Evolutionary conservation across 2,797 vertebrate genomes (phyloP).

Genomic region (Sphaeramia orbicularis): DNA sequence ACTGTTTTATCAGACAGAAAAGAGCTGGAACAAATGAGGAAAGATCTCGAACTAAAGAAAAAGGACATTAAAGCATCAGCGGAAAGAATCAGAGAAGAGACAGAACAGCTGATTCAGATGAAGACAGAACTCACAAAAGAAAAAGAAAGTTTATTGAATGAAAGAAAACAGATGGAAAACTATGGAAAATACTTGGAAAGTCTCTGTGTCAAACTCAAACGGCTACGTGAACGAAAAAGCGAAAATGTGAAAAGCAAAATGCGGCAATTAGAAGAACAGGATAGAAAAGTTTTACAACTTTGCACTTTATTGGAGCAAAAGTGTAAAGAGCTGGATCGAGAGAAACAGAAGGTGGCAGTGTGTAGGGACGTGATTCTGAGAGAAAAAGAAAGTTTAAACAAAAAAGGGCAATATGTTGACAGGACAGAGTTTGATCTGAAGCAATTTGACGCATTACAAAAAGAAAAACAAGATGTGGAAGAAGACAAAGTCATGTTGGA

Average conservation of each 20-base stretch:
- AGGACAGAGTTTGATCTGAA: not conserved
- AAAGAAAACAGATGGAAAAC: conserved; percentile 1
- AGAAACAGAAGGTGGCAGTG: not conserved
- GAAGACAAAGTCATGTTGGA: not conserved
- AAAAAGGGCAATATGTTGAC: not conserved
- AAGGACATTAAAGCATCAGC: not conserved
- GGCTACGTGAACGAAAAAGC: not conserved
- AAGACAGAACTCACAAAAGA: conserved; percentile 1
- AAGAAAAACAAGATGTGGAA: conserved; percentile 4
- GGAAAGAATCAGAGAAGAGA: not conserved
- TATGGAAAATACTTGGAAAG: not conserved
- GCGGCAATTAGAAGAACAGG: not conserved
- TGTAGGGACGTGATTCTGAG: not conserved
- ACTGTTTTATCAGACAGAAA: no score
- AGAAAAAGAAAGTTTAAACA: not conserved
- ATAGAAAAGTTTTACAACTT: not conserved
- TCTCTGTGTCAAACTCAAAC: not conserved
- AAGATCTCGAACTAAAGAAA: not conserved
- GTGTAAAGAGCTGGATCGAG: not conserved
- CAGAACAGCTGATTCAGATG: not conserved
- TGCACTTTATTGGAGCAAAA: not conserved
- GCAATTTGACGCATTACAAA: not conserved
- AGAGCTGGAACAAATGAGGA: conserved; percentile 1
- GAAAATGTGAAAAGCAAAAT: not conserved
- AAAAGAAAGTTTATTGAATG: not conserved